Evolutionary conservation across 1,140 invertebrate genomes (phyloP), one percentile per base, ranked within the genome.

Genomic region (Zaprionus lachaisei): DNA sequence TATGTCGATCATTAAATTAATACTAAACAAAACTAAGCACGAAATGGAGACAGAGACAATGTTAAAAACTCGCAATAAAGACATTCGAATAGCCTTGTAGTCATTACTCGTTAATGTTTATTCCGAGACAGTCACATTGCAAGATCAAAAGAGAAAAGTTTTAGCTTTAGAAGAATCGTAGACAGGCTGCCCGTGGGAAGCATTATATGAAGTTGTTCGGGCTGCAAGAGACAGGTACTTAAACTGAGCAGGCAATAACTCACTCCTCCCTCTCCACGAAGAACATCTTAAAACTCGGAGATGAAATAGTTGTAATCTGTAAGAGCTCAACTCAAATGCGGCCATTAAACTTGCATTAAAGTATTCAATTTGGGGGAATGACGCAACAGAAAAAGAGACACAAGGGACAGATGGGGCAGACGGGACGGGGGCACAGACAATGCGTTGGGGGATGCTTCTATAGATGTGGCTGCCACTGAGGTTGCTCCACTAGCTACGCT

Each of bases 321-420:
- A 60, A 37, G 61, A 31, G 31, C 20, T 62, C 34, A 67, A 72
- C 76, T 77, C 68, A 79, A 77, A 63, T 47, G 41, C 41, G 41
- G 41, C 80, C 83, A 86, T 86, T 87, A 86, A 86, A 86, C 87
- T 86, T 86, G 80, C 83, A 87, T 86, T 87, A 80, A 87, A 87
- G 87, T 86, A 87, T 86, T 86, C 83, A 86, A 87, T 86, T 86
- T 47, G 41, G 80, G 55, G 63, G 68, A 64, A 44, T 57, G 26
- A 57, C 37, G 47, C 47, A 24, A 58, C 54, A 47, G 22, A 34
- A 38, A 51, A 56, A 26, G 41, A 55, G 47, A 78, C 47, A 71
- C 60, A 26, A 28, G 67, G 44, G 14, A 64, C 49, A 37, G 20
- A 49, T 7, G 15, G 17, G n/a, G 28, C 15, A 24, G 6, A 54